Percentiles rank a stretch among this genome's conserved stretches.
Evolutionary conservation across 2,797 vertebrate species (phyloP).

Genomic region (Allenopithecus nigroviridis): DNA sequence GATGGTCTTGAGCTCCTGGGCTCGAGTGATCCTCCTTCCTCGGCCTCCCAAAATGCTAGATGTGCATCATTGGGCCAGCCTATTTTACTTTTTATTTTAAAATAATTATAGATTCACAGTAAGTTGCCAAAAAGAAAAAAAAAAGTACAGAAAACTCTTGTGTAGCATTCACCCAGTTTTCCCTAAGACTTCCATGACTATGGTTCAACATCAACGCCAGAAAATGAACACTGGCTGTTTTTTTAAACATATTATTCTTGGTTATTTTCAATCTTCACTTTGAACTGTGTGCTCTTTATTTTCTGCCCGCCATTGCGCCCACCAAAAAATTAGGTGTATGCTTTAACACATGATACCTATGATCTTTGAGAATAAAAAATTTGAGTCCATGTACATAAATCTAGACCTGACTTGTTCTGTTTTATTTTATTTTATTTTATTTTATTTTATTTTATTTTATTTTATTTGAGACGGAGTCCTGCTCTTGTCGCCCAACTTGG

Average conservation of each 20-base stretch:
- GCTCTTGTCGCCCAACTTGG: too few species aligned
- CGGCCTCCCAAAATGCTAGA: too few species aligned
- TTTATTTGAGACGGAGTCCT: too few species aligned
- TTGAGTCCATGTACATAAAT: neutral
- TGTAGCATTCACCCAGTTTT: neutral
- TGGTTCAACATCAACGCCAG: neutral
- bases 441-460: too few species aligned
- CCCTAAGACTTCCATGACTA: neutral
- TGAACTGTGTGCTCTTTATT: neutral
- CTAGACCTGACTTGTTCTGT: neutral
- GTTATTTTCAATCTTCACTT: neutral
- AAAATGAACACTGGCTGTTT: neutral
- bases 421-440: too few species aligned
- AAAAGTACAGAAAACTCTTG: neutral
- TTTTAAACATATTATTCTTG: neutral
- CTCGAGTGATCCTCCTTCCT: too few species aligned
- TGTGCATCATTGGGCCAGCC: too few species aligned
- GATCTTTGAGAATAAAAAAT: neutral
- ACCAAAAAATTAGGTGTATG: neutral
- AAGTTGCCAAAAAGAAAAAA: neutral
- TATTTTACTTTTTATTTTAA: neutral
- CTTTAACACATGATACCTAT: neutral
- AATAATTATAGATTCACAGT: neutral
- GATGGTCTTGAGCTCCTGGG: too few species aligned
- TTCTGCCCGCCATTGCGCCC: neutral